Base-by-base conservation (phyloP, 1,140 invertebrate genomes). In the Brachionus manjavacas region DNA sequence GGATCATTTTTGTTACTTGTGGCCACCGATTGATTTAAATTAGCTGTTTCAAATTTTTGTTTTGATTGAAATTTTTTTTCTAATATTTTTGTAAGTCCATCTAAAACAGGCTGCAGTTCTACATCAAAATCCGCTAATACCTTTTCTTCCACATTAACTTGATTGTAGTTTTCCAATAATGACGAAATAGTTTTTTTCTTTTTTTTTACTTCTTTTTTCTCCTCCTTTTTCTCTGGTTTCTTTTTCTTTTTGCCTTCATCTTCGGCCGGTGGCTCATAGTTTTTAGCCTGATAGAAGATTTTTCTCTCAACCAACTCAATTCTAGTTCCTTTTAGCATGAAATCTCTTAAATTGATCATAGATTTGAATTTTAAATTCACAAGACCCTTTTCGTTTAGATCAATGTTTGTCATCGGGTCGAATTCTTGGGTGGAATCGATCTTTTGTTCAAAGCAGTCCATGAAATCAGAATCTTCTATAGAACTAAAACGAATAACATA, bases 291-390 rank as follows among this genome's bases (percentile, higher is more conserved):
- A 35, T 81, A 60, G 20, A 39, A 81, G 39, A 64, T 25, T 68
- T 68, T 81, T 81, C 41, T 81, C 25, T 81, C 79, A 14, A 81
- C 25, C n/a, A 81, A 64, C 64, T 81, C 52, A 35, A 81, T 64
- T 41, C n/a, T 20, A 25, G 64, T 68, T 64, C 79, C 79, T 20
- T 31, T 43, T 4, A 28, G 8, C 16, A 81, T 43, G 60, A 81
- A 81, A 31, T 81, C 64, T 31, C 79, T 28, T 35, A 81, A 7
- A 20, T 41, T 41, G 1, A 20, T 46, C 4, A 81, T 64, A 1
- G 52, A 64, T 81, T 81, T 60, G 14, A 64, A 81, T 11, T 81
- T 43, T 43, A 81, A 64, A 14, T 64, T 35, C 3, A 81, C 52
- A 43, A 60, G 16, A 12, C 79, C 79, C 23, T 81, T 81, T 23